Evolutionary conservation across 2,888 invertebrate species (phyloP).

Genomic region (Drosophila cyrtoloma): DNA sequence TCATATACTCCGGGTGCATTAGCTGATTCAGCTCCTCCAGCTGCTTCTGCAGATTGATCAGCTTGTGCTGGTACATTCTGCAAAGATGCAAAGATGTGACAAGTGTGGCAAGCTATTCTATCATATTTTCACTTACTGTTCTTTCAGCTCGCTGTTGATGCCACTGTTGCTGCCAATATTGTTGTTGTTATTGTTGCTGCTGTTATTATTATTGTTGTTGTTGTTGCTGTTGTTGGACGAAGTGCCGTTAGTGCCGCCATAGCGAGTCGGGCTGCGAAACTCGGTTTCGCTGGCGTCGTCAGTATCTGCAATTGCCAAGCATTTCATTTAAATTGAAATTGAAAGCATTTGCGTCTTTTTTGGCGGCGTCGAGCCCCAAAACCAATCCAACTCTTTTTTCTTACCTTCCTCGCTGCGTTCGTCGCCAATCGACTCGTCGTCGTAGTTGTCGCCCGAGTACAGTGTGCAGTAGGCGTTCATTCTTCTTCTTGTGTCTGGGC

Average conservation of each 20-base stretch:
- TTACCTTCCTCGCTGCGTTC: constrained; percentile 75
- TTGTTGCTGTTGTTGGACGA: constrained; percentile 59
- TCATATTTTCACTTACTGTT: constrained; percentile 80
- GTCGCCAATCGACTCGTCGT: constrained; percentile 72
- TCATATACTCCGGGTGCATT: constrained; percentile 93
- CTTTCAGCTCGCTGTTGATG: constrained; percentile 84
- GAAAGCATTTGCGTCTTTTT: constrained; percentile 13
- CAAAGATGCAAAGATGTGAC: neutral
- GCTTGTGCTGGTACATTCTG: constrained; percentile 96
- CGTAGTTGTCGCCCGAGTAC: constrained; percentile 63
- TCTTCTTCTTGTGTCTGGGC: constrained; percentile 1
- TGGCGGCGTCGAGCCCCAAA: constrained; percentile 1
- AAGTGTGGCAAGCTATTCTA: neutral
- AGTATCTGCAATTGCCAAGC: constrained; percentile 88
- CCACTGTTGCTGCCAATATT: constrained; percentile 78
- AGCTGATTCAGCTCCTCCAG: constrained; percentile 94
- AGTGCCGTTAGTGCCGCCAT: constrained; percentile 70
- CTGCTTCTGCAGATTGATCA: constrained; percentile 95
- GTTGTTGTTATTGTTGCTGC: constrained; percentile 21
- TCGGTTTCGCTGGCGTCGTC: constrained; percentile 99
- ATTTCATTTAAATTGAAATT: constrained; percentile 25
- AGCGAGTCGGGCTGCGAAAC: constrained; percentile 87
- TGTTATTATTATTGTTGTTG: constrained; percentile 14
- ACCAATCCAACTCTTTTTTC: constrained; percentile 11
- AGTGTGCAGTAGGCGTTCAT: constrained; percentile 63